Evolutionary conservation across 2,888 invertebrate species (phyloP), one percentile per base, ranked within the genome.

Genomic region (Choristoneura rosaceana): DNA sequence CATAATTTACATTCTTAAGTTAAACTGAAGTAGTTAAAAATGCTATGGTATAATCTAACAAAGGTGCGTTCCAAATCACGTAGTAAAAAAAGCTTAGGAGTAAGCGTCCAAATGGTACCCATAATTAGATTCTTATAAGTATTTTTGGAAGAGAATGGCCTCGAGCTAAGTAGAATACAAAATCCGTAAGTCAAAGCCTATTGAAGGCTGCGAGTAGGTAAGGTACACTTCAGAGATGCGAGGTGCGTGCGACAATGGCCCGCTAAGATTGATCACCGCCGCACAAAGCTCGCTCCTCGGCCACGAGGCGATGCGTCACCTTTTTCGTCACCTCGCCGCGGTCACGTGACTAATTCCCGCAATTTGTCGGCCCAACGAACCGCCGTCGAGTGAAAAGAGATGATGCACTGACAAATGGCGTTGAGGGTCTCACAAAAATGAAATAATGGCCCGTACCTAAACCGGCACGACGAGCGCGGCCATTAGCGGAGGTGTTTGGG

Each of bases 401-500:
- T 92, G 92, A 92, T 90, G 92, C 84, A 86, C 87, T 93, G 93
- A 93, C 93, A 93, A 94, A 94, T 93, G 89, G 89, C 87, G 87
- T 87, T 85, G 91, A 91, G 92, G 90, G 88, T 86, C 92, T 91
- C 86, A 93, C 93, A 92, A 93, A 93, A 93, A 93, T 93, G 85
- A 92, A 87, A 92, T 93, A 93, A 94, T 93, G 91, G 90, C 81
- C 91, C 91, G 85, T 90, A 90, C 92, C 92, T 90, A 92, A 92
- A 87, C 91, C 82, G 89, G 87, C 85, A 87, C 90, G 87, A 85
- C 86, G 89, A 88, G 87, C 84, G 85, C 82, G 87, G 88, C 90
- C 92, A 93, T 93, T 93, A 93, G 91, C 82, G 88, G 91, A 91
- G 92, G 88, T 92, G 93, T 93, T 92, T 92, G 94, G 94, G 93